Base-by-base conservation (phyloP, 2,888 invertebrate species). In the Xestia sexstrigata region DNA sequence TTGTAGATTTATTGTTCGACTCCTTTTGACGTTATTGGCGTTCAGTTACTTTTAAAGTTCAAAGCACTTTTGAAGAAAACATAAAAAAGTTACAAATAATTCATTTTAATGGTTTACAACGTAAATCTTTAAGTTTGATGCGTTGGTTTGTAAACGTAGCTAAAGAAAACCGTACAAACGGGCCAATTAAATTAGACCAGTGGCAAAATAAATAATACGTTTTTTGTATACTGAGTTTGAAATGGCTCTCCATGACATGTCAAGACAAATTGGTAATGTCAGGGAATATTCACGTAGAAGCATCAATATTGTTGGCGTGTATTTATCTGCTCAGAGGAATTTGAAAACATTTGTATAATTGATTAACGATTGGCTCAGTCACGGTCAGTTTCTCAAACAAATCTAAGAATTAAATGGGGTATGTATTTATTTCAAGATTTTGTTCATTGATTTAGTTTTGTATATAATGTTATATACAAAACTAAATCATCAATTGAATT, bases 101-200 rank as follows among this genome's bases (percentile, higher is more conserved):
- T 83, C n/a, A 83, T 83, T 63, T 71, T 72, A 83, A 73, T 70
- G 60, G 9, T 47, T 42, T 35, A 26, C 70, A 69, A 42, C 78
- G 71, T 78, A 88, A 85, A 86, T 86, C 78, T 68, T 55, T 68
- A 60, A 70, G 58, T 81, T 75, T 75, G 30, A 77, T 73, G 60
- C n/a, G 70, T 68, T 70, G 17, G 30, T 68, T 13, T 65, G 23
- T 68, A 70, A 78, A 78, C 67, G 35, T 73, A 17, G 67, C n/a
- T 68, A 47, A 66, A 69, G 1, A 58, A 76, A 86, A 86, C 49
- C 58, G 20, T 4, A 0, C 6, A 17, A 6, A 20, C 20, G 3
- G 17, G 35, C 85, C 74, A 73, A 1, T 58, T 23, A 49, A 7
- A 67, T 8, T 67, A 26, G 67, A 81, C 47, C 67, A 20, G 13